Conservation (phyloP, 2,888 invertebrate genomes). For the Cancer borealis region DNA sequence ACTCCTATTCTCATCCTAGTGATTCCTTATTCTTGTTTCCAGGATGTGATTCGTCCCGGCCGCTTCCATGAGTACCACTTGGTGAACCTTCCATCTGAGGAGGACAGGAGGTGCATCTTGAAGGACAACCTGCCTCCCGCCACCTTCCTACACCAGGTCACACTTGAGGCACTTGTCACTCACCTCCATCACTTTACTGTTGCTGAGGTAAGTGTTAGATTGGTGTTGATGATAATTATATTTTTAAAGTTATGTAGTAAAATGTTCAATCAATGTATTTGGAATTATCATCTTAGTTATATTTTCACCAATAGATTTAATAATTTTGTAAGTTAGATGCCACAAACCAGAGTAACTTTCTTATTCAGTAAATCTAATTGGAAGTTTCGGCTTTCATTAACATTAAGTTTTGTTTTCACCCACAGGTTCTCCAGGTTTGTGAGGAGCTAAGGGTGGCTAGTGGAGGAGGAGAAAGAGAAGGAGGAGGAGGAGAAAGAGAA, state of each 20-base stretch:
- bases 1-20: neutral
- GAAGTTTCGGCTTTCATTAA: neutral
- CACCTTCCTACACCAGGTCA: neutral
- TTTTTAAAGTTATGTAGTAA: neutral
- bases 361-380: neutral
- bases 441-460: slow-evolving; percentile 47
- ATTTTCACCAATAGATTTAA: neutral
- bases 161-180: slow-evolving; percentile 25
- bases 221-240: neutral
- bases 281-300: neutral
- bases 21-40: neutral
- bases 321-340: neutral
- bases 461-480: neutral
- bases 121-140: slow-evolving; percentile 2
- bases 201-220: slow-evolving; percentile 59
- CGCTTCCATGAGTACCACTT: slow-evolving; percentile 69
- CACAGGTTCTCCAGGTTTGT: slow-evolving; percentile 54
- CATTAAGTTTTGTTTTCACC: slow-evolving; percentile 10
- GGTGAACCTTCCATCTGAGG: slow-evolving; percentile 59
- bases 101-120: slow-evolving; percentile 56
- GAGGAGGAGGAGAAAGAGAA: neutral
- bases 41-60: slow-evolving; percentile 74
- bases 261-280: neutral
- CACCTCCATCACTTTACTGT: slow-evolving; percentile 59
- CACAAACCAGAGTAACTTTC: neutral